Base-by-base conservation (phyloP, 2,888 invertebrate species). In the Drosophila stalkeri region DNA sequence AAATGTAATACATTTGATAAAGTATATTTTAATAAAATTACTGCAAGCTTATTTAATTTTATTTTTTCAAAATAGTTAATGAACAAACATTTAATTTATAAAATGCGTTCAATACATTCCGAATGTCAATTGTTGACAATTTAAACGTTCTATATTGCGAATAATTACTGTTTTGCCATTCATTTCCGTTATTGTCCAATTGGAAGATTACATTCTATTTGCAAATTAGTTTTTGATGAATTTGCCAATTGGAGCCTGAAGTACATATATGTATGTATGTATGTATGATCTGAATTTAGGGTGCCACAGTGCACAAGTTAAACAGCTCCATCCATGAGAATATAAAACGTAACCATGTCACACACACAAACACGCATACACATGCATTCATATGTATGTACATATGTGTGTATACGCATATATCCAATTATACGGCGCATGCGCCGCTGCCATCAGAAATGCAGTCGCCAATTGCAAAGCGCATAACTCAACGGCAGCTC, bases 401-500 rank as follows among this genome's bases (percentile, higher is more conserved):
- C 11, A 1, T 59, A 68, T 65, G 57, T 23, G 18, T 35, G 23
- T 43, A 71, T 67, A 81, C 76, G 67, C 65, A 73, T 61, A 56
- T 62, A 72, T 68, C 68, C 84, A 89, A 84, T 84, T 84, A 86
- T 77, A 86, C 79, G 84, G 84, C 74, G 81, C 84, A 83, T 81
- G 84, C 81, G 84, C 81, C 73, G 68, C 66, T 75, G 78, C 74
- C 75, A 83, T 70, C 74, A 76, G 70, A 72, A 82, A 84, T 81
- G 73, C 84, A 81, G 74, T 66, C 67, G 82, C 79, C 77, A 86
- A 80, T 88, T 88, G 81, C 79, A 82, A 55, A 69, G 80, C 75
- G 85, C 81, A 85, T 89, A 89, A 87, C 77, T 89, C 85, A 89
- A 84, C 90, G 85, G 85, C 75, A 87, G 82, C 90, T 75, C 79